phyloP scores from a whole-genome alignment of 2,888 invertebrate species.

The Nephrotoma flavescens region DNA sequence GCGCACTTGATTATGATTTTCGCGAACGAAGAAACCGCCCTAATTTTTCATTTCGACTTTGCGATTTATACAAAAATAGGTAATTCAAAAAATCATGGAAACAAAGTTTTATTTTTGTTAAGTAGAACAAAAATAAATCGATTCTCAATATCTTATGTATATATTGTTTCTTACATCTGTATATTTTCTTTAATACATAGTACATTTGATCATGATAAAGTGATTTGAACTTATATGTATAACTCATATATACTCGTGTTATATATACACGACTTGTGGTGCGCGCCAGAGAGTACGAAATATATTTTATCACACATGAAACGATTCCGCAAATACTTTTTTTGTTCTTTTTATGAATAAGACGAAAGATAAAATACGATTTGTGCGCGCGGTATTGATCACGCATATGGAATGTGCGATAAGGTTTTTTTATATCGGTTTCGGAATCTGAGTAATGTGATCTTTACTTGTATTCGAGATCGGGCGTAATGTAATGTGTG shows the following conservation, averaged over 20 bases:
- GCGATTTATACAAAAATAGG: not conserved
- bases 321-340: not conserved
- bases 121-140: not conserved
- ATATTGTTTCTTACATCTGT: not conserved
- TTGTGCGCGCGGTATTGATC: not conserved
- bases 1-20: not conserved
- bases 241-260: not conserved
- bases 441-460: not conserved
- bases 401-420: not conserved
- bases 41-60: not conserved
- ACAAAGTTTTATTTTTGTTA: not conserved
- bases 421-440: not conserved
- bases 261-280: not conserved
- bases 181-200: not conserved
- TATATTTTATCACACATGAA: not conserved
- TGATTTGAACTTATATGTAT: not conserved
- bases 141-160: not conserved
- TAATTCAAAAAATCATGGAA: not conserved
- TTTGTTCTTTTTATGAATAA: not conserved
- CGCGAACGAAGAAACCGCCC: not conserved
- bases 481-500: not conserved
- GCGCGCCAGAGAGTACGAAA: not conserved
- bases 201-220: not conserved
- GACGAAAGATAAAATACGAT: not conserved
- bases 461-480: not conserved